phyloP scores from a whole-genome alignment of 2,888 invertebrate species.

The Pristionchus japonicus region DNA sequence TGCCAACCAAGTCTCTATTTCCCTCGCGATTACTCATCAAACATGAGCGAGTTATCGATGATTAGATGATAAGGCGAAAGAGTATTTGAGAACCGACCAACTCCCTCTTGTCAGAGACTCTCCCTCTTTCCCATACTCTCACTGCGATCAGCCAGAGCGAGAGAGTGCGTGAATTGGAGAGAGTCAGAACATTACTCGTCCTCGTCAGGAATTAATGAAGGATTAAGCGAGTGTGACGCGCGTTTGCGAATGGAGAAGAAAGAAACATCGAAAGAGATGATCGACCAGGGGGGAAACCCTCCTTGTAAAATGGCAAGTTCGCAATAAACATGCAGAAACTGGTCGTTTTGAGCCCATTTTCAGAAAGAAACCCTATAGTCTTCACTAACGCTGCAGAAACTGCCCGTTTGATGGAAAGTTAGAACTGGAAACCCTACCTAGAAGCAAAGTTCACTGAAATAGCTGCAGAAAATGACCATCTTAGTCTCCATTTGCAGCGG shows the following conservation, averaged over 20 bases:
- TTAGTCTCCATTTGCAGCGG: too few species aligned
- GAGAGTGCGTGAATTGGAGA: too few species aligned
- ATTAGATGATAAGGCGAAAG: background rate
- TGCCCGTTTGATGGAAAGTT: background rate
- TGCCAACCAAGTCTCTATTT: background rate
- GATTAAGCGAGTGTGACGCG: slow-evolving; percentile 6
- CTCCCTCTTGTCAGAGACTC: too few species aligned
- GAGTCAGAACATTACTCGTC: too few species aligned
- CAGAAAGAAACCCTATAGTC: too few species aligned
- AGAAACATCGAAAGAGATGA: background rate
- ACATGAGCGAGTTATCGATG: background rate
- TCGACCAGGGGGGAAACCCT: too few species aligned
- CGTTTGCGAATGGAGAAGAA: background rate
- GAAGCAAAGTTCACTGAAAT: background rate
- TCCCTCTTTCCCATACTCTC: too few species aligned
- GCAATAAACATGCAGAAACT: background rate
- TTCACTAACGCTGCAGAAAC: too few species aligned
- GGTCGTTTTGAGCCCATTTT: too few species aligned
- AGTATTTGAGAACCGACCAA: slow-evolving; percentile 1
- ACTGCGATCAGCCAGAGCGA: too few species aligned
- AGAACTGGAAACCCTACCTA: background rate
- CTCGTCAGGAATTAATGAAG: slow-evolving; percentile 13
- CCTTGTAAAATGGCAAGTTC: too few species aligned
- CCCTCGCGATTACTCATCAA: background rate
- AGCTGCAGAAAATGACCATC: too few species aligned